Conservation (phyloP, 1,140 invertebrate species). For the Formica exsecta region DNA sequence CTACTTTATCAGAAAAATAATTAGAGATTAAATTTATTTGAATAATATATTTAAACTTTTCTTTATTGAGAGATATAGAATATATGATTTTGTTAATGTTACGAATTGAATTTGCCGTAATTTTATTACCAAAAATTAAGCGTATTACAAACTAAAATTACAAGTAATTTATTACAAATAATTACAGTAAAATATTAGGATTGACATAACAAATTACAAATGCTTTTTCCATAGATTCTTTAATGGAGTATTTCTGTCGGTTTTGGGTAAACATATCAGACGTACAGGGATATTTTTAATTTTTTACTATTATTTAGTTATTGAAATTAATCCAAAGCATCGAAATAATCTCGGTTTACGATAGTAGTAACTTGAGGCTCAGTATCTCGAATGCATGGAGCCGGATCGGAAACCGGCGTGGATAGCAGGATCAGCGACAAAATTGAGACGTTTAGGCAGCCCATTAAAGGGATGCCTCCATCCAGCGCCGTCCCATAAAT, state of each 20-base stretch:
- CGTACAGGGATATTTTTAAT: background rate
- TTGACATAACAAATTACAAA: background rate
- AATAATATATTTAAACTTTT: too few relatives aligned
- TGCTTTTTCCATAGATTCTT: background rate
- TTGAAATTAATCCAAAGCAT: background rate
- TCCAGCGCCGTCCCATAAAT: slow-evolving; percentile 69
- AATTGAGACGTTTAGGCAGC: slow-evolving; percentile 70
- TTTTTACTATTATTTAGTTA: slow-evolving; percentile 24
- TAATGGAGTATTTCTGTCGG: background rate
- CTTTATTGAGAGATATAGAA: too few relatives aligned
- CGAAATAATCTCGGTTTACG: slow-evolving; percentile 34
- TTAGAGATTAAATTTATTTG: too few relatives aligned
- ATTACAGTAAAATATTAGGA: too few relatives aligned
- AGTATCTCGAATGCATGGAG: slow-evolving; percentile 12
- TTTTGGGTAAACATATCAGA: background rate
- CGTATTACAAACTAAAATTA: background rate
- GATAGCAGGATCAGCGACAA: slow-evolving; percentile 48
- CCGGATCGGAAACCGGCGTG: slow-evolving; percentile 1
- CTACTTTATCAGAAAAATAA: too few relatives aligned
- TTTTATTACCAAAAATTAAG: too few relatives aligned
- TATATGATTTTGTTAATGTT: too few relatives aligned
- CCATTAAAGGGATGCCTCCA: slow-evolving; percentile 65
- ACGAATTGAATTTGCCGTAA: too few relatives aligned
- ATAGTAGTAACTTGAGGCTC: slow-evolving; percentile 17
- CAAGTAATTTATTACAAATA: too few relatives aligned